Conservation (phyloP, 2,888 invertebrate species). For the Tetrapedia diversipes region DNA sequence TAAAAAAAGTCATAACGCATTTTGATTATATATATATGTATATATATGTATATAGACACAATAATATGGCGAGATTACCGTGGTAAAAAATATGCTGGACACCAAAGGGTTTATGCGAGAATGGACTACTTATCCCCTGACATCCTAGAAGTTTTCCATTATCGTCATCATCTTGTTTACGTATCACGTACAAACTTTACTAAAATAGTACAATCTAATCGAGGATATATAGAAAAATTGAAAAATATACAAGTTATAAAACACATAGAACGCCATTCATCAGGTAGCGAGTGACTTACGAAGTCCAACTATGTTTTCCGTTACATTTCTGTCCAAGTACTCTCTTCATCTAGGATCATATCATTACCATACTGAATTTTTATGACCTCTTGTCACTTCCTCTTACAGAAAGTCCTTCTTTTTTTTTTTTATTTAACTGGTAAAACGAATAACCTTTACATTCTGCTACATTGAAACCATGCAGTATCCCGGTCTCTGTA, state of each 20-base stretch:
- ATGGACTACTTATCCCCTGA: slow-evolving; percentile 2
- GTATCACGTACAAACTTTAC: slow-evolving; percentile 56
- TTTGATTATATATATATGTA: slow-evolving; percentile 63
- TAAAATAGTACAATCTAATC: slow-evolving; percentile 63
- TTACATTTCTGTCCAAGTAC: slow-evolving; percentile 26
- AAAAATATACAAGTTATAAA: slow-evolving; percentile 68
- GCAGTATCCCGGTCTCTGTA: slow-evolving; percentile 28
- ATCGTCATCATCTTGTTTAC: slow-evolving; percentile 16
- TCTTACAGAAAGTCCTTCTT: background rate
- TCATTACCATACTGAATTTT: background rate
- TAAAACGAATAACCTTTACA: slow-evolving; percentile 27
- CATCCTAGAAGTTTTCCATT: slow-evolving; percentile 2
- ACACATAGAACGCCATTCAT: slow-evolving; percentile 62
- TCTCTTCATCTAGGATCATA: slow-evolving; percentile 15
- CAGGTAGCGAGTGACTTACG: slow-evolving; percentile 58
- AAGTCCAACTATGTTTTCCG: slow-evolving; percentile 44
- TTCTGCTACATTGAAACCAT: slow-evolving; percentile 16
- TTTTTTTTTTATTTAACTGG: slow-evolving; percentile 1
- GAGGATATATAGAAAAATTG: slow-evolving; percentile 65
- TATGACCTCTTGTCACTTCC: background rate
- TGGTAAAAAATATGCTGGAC: slow-evolving; percentile 66
- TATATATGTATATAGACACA: slow-evolving; percentile 55
- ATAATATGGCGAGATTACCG: slow-evolving; percentile 62
- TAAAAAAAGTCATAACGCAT: slow-evolving; percentile 60
- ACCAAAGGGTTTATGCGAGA: slow-evolving; percentile 63